Base-by-base conservation (phyloP, 2,797 vertebrate species). In the Schizothorax lantsangensis region DNA sequence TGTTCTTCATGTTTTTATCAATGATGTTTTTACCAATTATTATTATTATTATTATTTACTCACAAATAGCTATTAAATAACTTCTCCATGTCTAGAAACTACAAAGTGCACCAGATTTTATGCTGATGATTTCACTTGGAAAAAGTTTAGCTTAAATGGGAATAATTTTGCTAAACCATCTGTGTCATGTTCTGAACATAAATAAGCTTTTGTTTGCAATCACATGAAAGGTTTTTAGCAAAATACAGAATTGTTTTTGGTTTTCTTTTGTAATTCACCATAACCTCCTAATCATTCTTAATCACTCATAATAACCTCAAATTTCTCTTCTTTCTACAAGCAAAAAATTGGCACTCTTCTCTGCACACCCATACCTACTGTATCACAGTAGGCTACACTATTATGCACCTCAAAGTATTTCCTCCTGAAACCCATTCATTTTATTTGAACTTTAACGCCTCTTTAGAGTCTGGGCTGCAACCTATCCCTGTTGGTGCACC, bases 361-460 rank as follows among this genome's bases (percentile, higher is more conserved):
- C 7, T 84, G 78, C 47, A 68, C 68, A 38, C 33, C 43, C 82
- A 4, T 54, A 72, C 52, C 66, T 40, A 82, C 71, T 72, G 72
- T 80, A 79, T 79, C 59, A 82, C 15, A 71, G 52, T 30, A 2
- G 83, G 26, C 21, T 38, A 54, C 30, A 64, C 49, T 85, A 19
- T 74, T 54, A 74, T n/a, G 57, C 52, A 75, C 47, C 12, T 74
- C 79, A 43, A 80, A 64, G 73, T 26, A 36, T 54, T 84, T 84
- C 52, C 47, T 49, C 64, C 74, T 62, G n/a, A 62, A 62, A 26
- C 78, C 69, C 21, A 78, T 84, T 62, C 40, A 59, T 68, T 86
- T 38, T 64, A 57, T 59, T 74, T 83, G 36, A 89, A 86, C 87
- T 52, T 66, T 17, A 43, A 40, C 49, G 57, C 12, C 30, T 52